Conservation (phyloP, 2,888 invertebrate genomes). For the Melanchra persicariae region DNA sequence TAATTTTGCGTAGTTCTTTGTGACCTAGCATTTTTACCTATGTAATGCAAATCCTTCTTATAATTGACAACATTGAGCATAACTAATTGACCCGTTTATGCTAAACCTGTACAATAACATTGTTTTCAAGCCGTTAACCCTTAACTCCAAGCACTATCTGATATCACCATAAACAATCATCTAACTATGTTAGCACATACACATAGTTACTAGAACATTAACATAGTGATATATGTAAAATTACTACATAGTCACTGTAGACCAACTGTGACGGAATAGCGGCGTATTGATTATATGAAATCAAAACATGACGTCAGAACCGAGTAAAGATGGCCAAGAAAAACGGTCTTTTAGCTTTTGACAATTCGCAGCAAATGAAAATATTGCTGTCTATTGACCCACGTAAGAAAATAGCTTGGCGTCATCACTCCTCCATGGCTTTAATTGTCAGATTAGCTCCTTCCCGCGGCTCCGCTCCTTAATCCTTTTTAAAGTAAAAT, state of each 20-base stretch:
- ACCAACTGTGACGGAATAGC: constrained; percentile 24
- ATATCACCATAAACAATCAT: constrained; percentile 22
- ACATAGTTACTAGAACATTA: no score
- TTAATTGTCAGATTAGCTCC: no score
- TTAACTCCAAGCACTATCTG: background rate
- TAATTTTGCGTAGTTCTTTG: background rate
- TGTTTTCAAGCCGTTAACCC: constrained; percentile 1
- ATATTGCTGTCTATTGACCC: background rate
- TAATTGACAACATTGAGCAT: background rate
- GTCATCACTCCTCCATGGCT: no score
- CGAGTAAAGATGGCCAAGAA: constrained; percentile 5
- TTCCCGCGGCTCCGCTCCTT: no score
- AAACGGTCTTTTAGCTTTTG: background rate
- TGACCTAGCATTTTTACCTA: background rate
- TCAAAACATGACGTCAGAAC: constrained; percentile 57
- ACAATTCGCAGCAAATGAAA: background rate
- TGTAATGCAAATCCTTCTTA: background rate
- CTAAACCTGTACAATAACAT: constrained; percentile 11
- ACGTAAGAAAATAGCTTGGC: no score
- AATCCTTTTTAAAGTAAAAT: no score
- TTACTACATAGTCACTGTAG: constrained; percentile 19
- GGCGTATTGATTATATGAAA: constrained; percentile 52
- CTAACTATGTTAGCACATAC: constrained; percentile 1
- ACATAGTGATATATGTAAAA: constrained; percentile 3
- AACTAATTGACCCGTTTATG: constrained; percentile 4